phyloP scores from a whole-genome alignment of 2,888 invertebrate genomes.

The Rhingia rostrata region DNA sequence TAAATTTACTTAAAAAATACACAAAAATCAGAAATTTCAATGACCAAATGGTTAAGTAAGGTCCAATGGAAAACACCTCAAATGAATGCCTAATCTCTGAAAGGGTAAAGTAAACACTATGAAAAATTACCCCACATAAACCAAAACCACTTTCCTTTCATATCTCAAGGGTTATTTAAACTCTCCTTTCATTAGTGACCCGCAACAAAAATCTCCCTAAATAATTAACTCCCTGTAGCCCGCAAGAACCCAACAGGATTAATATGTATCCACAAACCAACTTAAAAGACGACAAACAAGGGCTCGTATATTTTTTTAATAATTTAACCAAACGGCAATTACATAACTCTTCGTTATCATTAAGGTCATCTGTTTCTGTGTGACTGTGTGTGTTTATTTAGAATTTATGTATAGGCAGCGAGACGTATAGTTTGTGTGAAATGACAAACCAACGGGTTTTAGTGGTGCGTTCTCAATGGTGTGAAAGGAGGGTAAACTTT shows the following conservation, averaged over 20 bases:
- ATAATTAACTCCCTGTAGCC: conserved; percentile 51
- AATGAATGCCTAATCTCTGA: no score
- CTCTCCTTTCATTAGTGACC: background rate
- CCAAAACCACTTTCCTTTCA: background rate
- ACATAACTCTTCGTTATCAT: conserved; percentile 72
- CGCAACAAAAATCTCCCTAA: conserved; percentile 41
- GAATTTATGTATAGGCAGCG: background rate
- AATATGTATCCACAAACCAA: background rate
- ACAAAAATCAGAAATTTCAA: no score
- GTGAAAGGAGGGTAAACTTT: conserved; percentile 66
- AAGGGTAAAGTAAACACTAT: no score
- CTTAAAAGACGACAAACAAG: background rate
- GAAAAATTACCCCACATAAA: no score
- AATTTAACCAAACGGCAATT: conserved; percentile 66
- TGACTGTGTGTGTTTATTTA: background rate
- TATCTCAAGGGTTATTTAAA: background rate
- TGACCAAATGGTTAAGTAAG: no score
- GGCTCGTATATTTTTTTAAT: conserved; percentile 42
- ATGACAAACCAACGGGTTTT: conserved; percentile 21
- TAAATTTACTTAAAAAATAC: no score
- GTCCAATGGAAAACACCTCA: no score
- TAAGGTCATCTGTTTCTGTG: conserved; percentile 60
- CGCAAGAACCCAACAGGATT: background rate
- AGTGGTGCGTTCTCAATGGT: conserved; percentile 18
- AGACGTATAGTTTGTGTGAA: conserved; percentile 1